Evolutionary conservation across 2,113 vertebrate species (phyloP).

Genomic region (Eonycteris spelaea): DNA sequence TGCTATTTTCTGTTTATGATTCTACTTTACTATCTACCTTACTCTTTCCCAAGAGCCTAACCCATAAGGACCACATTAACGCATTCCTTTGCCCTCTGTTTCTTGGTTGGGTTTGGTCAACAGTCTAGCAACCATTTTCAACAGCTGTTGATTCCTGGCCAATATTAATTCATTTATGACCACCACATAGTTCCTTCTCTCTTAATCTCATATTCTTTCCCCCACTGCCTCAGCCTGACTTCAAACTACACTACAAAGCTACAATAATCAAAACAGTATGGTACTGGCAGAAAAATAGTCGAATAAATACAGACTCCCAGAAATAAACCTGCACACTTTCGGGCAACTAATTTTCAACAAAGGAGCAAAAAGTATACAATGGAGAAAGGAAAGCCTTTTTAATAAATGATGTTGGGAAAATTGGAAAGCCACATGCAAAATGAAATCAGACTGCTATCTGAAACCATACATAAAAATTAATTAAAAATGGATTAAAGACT

Average conservation of each 20-base stretch:
- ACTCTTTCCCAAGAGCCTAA: not conserved
- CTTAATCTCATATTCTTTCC: accelerated
- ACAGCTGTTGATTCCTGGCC: not conserved
- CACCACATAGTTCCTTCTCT: not conserved
- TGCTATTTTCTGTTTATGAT: not conserved
- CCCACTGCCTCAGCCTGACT: not conserved
- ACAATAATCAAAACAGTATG: not conserved
- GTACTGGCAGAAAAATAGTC: not conserved
- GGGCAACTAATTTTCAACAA: not conserved
- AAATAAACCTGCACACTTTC: not conserved
- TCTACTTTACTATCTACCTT: not conserved
- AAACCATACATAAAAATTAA: not conserved
- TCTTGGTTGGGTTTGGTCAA: not conserved
- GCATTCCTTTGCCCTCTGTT: not conserved
- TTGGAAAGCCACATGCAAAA: not conserved
- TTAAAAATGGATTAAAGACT: not conserved
- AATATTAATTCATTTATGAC: accelerated
- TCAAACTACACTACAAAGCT: not conserved
- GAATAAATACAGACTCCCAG: not conserved
- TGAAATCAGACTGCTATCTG: not conserved
- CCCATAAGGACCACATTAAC: not conserved
- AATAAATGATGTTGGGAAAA: not conserved
- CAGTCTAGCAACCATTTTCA: not conserved
- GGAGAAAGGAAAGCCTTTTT: not conserved
- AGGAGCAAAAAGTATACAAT: not conserved